Percentiles rank a stretch among this genome's conserved stretches.
Conservation (phyloP, 2,797 vertebrate species). For the Mycteria americana region DNA sequence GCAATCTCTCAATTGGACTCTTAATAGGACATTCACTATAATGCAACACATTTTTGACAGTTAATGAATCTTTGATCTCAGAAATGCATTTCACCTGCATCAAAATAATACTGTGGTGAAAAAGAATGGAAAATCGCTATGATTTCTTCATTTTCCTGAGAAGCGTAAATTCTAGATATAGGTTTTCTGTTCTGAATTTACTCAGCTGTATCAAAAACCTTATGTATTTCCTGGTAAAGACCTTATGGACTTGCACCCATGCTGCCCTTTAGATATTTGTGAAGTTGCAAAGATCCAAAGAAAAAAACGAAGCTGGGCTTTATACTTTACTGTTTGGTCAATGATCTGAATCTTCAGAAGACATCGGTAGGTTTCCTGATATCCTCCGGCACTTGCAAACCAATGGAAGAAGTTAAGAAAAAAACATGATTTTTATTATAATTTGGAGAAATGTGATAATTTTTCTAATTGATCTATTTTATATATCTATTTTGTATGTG, state of each 20-base stretch:
- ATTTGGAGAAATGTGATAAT: background rate
- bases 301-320: background rate
- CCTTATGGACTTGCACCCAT: background rate
- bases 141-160: background rate
- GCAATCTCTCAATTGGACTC: background rate
- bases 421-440: background rate
- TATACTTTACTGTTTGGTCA: background rate
- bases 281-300: background rate
- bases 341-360: background rate
- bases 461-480: background rate
- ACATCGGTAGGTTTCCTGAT: background rate
- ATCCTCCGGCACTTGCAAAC: background rate
- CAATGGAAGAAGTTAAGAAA: background rate
- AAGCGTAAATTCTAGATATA: background rate
- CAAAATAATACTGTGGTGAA: background rate
- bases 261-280: background rate
- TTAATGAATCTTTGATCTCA: background rate
- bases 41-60: background rate
- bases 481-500: background rate
- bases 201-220: background rate
- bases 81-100: background rate
- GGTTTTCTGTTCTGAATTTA: background rate
- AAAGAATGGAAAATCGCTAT: background rate
- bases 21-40: background rate
- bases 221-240: background rate